These are phyloP conservation scores for Ifrita kowaldi DNA, from an alignment of 2,113 vertebrate genomes.

Conservation along the genomic window DNA sequence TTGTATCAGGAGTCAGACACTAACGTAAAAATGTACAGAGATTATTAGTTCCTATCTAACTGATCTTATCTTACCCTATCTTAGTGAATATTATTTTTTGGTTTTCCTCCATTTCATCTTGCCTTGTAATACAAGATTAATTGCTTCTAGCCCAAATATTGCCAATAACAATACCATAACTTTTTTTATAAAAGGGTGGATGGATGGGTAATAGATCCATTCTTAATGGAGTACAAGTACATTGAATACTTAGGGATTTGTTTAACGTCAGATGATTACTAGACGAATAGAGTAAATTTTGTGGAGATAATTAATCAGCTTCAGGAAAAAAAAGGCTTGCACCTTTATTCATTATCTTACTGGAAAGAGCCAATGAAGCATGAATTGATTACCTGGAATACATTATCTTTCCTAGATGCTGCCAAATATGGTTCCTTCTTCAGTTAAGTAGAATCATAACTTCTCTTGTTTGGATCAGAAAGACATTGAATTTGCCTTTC, in stretches of 20 bases:
- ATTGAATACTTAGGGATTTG: conserved; percentile 33
- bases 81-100: neutral
- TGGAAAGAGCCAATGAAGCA: conserved; percentile 42
- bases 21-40: neutral
- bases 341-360: conserved; percentile 47
- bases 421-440: conserved; percentile 24
- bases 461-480: conserved; percentile 27
- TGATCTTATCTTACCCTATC: neutral
- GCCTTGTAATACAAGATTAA: neutral
- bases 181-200: neutral
- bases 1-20: neutral
- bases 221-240: conserved; percentile 19
- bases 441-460: conserved; percentile 37
- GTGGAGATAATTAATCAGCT: conserved; percentile 54
- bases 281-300: conserved; percentile 54
- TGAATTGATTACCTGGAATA: conserved; percentile 57
- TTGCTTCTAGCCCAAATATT: neutral
- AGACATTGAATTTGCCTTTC: neutral
- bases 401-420: conserved; percentile 38
- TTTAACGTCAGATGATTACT: conserved; percentile 42
- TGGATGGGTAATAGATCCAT: neutral
- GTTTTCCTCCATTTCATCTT: neutral
- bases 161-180: neutral
- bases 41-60: neutral
- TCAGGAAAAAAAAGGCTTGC: conserved; percentile 15